phyloP scores from a whole-genome alignment of 2,888 invertebrate species.

The Drosophila paranaensis region DNA sequence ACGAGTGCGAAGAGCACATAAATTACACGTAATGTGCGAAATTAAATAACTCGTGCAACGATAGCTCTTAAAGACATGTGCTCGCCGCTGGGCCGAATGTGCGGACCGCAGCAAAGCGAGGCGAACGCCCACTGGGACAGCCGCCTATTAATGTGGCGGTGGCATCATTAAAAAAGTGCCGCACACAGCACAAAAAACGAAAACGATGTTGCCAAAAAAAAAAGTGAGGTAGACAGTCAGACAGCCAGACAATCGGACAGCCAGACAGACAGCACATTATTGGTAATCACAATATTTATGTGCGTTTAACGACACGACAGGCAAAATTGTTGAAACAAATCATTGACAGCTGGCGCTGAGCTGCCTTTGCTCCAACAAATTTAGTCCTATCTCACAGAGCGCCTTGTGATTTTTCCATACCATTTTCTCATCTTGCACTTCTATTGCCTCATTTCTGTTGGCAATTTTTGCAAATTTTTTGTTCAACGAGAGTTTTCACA shows the following conservation, averaged over 20 bases:
- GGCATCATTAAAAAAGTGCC: slow-evolving; percentile 59
- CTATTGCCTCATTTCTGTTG: slow-evolving; percentile 22
- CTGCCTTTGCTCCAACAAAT: slow-evolving; percentile 16
- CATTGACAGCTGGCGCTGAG: slow-evolving; percentile 70
- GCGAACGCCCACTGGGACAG: slow-evolving; percentile 26
- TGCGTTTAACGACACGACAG: slow-evolving; percentile 73
- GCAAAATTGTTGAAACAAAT: slow-evolving; percentile 76
- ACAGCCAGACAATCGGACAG: slow-evolving; percentile 30
- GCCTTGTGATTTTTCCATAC: slow-evolving; percentile 26
- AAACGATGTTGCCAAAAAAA: not conserved
- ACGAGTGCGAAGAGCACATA: slow-evolving; percentile 36
- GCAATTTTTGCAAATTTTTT: slow-evolving; percentile 19
- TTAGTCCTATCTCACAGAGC: slow-evolving; percentile 30
- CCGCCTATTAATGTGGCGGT: slow-evolving; percentile 24
- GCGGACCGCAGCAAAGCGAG: slow-evolving; percentile 38
- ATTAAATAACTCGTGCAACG: slow-evolving; percentile 36
- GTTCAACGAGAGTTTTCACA: slow-evolving; percentile 32
- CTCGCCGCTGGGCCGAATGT: slow-evolving; percentile 35
- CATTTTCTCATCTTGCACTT: slow-evolving; percentile 16
- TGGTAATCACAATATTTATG: slow-evolving; percentile 80
- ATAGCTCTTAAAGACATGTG: slow-evolving; percentile 42
- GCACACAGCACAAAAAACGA: slow-evolving; percentile 39
- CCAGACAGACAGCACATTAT: slow-evolving; percentile 63
- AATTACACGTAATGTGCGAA: slow-evolving; percentile 46
- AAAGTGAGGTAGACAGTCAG: slow-evolving; percentile 25